These are phyloP conservation scores for Cathartes aura DNA, from an alignment of 2,113 vertebrate species.

Conservation along the genomic window DNA sequence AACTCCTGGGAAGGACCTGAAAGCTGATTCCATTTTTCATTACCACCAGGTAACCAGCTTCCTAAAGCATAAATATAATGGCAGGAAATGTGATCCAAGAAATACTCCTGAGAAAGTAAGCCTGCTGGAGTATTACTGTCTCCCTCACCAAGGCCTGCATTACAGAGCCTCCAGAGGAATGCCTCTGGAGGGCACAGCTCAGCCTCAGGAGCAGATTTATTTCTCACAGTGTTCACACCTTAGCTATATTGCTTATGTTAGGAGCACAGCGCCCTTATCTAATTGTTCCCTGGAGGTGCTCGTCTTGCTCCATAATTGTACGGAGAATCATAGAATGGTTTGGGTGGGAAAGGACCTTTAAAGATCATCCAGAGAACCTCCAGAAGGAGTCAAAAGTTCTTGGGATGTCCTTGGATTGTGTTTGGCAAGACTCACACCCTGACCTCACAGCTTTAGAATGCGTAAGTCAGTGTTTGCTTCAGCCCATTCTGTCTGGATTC, in stretches of 20 bases:
- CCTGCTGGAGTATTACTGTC: neutral
- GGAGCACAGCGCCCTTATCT: neutral
- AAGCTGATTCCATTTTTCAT: slow-evolving; percentile 92
- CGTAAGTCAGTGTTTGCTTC: neutral
- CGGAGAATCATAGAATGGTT: neutral
- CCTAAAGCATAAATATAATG: neutral
- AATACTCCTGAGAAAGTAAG: neutral
- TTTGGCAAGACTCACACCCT: neutral
- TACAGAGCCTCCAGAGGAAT: neutral
- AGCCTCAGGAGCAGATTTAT: neutral
- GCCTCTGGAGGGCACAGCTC: neutral
- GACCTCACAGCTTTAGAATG: neutral
- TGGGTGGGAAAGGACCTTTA: neutral
- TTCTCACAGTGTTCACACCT: neutral
- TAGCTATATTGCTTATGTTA: neutral
- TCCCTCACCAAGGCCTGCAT: neutral
- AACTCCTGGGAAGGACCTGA: slow-evolving; percentile 86
- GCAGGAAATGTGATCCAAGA: neutral
- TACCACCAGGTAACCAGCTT: slow-evolving; percentile 89
- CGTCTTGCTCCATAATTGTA: neutral
- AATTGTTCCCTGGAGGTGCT: neutral
- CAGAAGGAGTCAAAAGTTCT: neutral
- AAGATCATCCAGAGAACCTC: neutral
- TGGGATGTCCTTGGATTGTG: neutral
- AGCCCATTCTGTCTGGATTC: neutral